These are phyloP conservation scores for Acanthisitta chloris DNA, from an alignment of 2,113 vertebrate genomes.

Conservation along the genomic window DNA sequence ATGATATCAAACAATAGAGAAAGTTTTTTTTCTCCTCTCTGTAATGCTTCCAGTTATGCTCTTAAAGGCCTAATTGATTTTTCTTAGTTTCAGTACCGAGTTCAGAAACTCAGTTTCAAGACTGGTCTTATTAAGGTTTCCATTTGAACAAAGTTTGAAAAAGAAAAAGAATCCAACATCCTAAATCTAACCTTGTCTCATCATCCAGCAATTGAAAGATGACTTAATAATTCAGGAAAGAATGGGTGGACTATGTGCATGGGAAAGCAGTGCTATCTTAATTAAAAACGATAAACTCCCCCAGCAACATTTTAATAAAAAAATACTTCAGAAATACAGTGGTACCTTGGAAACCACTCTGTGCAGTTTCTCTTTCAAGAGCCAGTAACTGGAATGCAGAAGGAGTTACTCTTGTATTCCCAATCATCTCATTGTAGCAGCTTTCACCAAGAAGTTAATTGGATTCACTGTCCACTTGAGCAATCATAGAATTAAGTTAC, in stretches of 20 bases:
- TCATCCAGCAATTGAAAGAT: neutral
- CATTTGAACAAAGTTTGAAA: neutral
- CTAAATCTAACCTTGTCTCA: neutral
- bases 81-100: neutral
- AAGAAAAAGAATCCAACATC: neutral
- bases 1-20: neutral
- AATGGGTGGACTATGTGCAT: neutral
- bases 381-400: neutral
- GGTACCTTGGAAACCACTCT: neutral
- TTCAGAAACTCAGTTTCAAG: neutral
- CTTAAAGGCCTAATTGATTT: neutral
- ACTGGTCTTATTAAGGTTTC: neutral
- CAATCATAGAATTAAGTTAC: neutral
- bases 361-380: neutral
- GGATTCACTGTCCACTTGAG: accelerated
- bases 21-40: neutral
- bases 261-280: neutral
- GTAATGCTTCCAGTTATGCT: neutral
- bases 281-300: neutral
- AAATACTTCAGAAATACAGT: neutral
- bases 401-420: neutral
- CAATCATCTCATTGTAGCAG: neutral
- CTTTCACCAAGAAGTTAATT: neutral
- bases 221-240: neutral
- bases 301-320: neutral